Evolutionary conservation across 1,140 invertebrate genomes (phyloP).

Genomic region (Cotesia vestalis): DNA sequence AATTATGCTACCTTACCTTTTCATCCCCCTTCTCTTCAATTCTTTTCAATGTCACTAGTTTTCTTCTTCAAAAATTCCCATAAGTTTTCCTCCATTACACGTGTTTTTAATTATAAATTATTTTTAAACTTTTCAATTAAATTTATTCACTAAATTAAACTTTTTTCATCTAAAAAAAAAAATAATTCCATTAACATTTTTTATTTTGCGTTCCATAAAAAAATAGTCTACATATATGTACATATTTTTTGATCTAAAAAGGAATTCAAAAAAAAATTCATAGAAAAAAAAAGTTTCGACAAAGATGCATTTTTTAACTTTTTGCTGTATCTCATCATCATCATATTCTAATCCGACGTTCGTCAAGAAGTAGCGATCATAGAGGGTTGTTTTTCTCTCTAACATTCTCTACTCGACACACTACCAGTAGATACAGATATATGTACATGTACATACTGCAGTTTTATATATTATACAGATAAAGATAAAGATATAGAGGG

Average conservation of each 20-base stretch:
- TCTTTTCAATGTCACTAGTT: conserved; percentile 41
- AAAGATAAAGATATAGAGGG: not conserved
- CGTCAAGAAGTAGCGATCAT: conserved; percentile 40
- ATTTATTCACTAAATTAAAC: too few relatives aligned
- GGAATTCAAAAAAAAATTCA: too few relatives aligned
- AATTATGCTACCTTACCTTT: conserved; percentile 34
- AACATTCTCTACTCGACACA: conserved; percentile 22
- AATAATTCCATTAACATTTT: too few relatives aligned
- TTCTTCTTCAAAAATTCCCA: not conserved
- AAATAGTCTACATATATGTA: too few relatives aligned
- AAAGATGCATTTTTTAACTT: conserved; percentile 13
- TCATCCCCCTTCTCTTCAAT: conserved; percentile 14
- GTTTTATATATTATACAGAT: too few relatives aligned
- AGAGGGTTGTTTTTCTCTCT: conserved; percentile 9
- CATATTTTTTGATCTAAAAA: too few relatives aligned
- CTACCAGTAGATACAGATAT: conserved; percentile 7
- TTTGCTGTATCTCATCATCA: conserved; percentile 32
- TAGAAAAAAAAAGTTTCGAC: too few relatives aligned
- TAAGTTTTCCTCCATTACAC: not conserved
- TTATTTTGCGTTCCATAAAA: too few relatives aligned
- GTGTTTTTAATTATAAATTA: not conserved
- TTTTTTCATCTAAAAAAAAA: too few relatives aligned
- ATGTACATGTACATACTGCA: not conserved
- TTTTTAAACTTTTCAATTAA: too few relatives aligned
- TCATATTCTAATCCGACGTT: conserved; percentile 42